These are phyloP conservation scores for Stenichneumon culpator DNA, from an alignment of 2,888 invertebrate species.

Conservation along the genomic window DNA sequence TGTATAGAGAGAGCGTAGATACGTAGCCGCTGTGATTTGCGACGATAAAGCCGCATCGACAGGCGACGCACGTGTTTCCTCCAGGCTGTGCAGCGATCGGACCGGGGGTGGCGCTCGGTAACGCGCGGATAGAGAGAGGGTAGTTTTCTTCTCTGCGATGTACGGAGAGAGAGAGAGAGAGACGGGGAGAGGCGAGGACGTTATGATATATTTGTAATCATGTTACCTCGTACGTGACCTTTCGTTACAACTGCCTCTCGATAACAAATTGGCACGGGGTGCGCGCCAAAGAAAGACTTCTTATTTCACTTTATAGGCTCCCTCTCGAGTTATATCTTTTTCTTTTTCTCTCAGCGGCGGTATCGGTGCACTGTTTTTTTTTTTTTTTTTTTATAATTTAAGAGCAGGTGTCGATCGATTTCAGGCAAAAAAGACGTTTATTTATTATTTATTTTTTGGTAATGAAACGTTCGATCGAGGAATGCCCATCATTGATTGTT, in stretches of 20 bases:
- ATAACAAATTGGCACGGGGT: constrained; percentile 79
- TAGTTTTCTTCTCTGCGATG: constrained; percentile 62
- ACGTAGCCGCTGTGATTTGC: constrained; percentile 80
- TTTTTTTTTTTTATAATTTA: constrained; percentile 13
- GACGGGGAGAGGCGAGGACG: constrained; percentile 68
- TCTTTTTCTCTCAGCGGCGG: too few species aligned
- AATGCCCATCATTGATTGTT: too few species aligned
- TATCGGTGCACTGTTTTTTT: not conserved
- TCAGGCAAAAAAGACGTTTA: too few species aligned
- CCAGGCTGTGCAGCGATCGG: constrained; percentile 56
- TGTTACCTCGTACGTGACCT: constrained; percentile 82
- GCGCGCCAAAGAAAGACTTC: constrained; percentile 58
- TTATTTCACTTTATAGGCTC: constrained; percentile 64
- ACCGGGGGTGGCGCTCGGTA: constrained; percentile 52
- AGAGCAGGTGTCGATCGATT: too few species aligned
- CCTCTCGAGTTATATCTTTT: constrained; percentile 8
- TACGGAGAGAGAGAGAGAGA: constrained; percentile 11
- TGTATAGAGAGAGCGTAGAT: constrained; percentile 23
- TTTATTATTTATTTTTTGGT: too few species aligned
- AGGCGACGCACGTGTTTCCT: constrained; percentile 83
- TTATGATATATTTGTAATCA: constrained; percentile 85
- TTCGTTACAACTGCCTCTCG: constrained; percentile 83
- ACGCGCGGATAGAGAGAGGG: constrained; percentile 29
- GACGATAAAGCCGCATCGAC: constrained; percentile 82
- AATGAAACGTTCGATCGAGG: too few species aligned